Evolutionary conservation across 2,797 vertebrate species (phyloP).

Genomic region (Ficedula albicollis): DNA sequence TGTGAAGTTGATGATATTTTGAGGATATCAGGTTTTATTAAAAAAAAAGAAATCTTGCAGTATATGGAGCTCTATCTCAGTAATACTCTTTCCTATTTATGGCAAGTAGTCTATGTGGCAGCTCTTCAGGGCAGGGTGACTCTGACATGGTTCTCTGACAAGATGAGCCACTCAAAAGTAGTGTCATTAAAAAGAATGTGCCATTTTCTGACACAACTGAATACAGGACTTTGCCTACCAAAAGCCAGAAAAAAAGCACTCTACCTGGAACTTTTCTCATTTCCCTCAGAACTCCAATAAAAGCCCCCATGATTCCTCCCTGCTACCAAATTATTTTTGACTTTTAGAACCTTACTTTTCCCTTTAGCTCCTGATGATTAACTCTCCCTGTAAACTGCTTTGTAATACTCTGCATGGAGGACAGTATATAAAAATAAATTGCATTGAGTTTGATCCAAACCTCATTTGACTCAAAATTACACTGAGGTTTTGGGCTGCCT

Average conservation of each 20-base stretch:
- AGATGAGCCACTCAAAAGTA: not conserved
- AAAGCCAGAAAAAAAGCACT: not conserved
- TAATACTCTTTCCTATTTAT: not conserved
- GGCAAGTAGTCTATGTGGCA: not conserved
- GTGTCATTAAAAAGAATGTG: not conserved
- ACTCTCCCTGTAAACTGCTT: slow-evolving; percentile 50
- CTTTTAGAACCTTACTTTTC: slow-evolving; percentile 25
- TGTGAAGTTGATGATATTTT: not conserved
- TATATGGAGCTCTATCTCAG: not conserved
- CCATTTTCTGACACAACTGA: not conserved
- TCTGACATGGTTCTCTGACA: not conserved
- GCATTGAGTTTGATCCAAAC: slow-evolving; percentile 53
- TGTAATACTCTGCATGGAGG: slow-evolving; percentile 40
- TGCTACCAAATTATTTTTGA: slow-evolving; percentile 3
- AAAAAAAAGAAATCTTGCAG: not conserved
- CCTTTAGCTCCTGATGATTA: slow-evolving; percentile 43
- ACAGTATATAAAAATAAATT: slow-evolving; percentile 54
- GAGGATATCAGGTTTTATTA: not conserved
- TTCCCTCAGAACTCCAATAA: not conserved
- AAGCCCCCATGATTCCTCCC: not conserved
- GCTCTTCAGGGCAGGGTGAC: not conserved
- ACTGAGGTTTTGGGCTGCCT: not conserved
- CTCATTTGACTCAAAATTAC: slow-evolving; percentile 61
- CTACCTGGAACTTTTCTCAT: not conserved
- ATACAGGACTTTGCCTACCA: not conserved